Base-by-base conservation (phyloP, 2,113 vertebrate species). In the Microcebus jonahi region DNA sequence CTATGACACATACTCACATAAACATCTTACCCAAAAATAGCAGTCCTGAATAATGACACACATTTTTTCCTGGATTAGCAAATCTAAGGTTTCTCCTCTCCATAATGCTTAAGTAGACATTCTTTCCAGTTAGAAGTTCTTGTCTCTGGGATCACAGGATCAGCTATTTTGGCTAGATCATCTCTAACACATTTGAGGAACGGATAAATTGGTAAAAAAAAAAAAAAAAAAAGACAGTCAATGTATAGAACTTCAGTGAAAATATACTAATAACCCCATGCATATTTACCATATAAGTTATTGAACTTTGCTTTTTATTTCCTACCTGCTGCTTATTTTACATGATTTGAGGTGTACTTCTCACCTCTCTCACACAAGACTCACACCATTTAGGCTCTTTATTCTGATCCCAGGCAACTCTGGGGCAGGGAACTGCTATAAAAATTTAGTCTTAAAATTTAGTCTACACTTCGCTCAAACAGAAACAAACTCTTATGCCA, bases 381-480 rank as follows among this genome's bases (percentile, higher is more conserved):
- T 50, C 73, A 48, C 4, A 14, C n/a, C 75, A 67, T 42, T 67
- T 5, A 87, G 50, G n/a, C 50, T 91, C 93, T 94, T 88, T 55
- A 77, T 73, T 61, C 81, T 50, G 39, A 80, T 68, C 27, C 39
- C 20, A 68, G 53, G 67, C 68, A 95, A 91, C 55, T 36, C 90
- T 18, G 67, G 36, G 53, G 57, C 75, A 89, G 42, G 91, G 29
- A 87, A 57, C 12, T 15, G 45, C 83, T 88, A 36, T 55, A 42
- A 81, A 91, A 86, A 17, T 42, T 63, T 48, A 89, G 61, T 77
- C 50, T 88, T 81, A 45, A 94, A 94, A 83, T 93, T 48, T 39
- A 73, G 81, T 48, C 83, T 95, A 65, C 25, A 50, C 39, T 42
- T 50, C 36, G 45, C 34, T 92, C 45, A 88, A 94, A 86, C 18